A percentile compares a stretch with the other conserved stretches of the same genome.
Conservation (phyloP, 2,888 invertebrate genomes). For the Ferrisia virgata region DNA sequence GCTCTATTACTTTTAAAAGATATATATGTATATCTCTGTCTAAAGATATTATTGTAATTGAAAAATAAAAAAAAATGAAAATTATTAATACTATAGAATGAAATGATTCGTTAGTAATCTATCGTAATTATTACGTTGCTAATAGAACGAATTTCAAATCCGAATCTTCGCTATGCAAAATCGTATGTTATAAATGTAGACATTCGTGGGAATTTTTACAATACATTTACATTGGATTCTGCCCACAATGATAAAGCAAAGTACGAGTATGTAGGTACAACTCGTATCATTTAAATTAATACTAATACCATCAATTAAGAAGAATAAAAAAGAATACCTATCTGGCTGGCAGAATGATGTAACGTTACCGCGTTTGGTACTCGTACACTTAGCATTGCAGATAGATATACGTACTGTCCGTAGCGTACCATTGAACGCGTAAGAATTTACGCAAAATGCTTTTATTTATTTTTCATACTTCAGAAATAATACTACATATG, state of each 20-base stretch:
- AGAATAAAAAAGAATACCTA: neutral
- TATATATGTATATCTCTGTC: no score
- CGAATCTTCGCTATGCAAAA: neutral
- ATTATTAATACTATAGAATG: no score
- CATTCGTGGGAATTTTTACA: neutral
- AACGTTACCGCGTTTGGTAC: no score
- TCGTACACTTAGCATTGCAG: no score
- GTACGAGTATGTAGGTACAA: neutral
- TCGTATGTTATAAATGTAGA: neutral
- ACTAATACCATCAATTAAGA: neutral
- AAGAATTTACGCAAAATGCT: slow-evolving; percentile 5
- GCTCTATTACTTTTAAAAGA: no score
- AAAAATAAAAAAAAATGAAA: no score
- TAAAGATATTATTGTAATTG: no score
- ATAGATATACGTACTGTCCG: no score
- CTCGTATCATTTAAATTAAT: neutral
- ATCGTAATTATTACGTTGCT: no score
- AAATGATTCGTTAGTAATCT: neutral
- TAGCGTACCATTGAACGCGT: neutral
- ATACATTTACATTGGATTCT: neutral
- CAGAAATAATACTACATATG: neutral
- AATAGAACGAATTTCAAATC: neutral
- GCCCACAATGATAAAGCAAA: neutral
- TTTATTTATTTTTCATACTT: neutral
- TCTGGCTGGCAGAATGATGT: neutral